Evolutionary conservation across 2,888 invertebrate genomes (phyloP).

Genomic region (Xestia xanthographa): DNA sequence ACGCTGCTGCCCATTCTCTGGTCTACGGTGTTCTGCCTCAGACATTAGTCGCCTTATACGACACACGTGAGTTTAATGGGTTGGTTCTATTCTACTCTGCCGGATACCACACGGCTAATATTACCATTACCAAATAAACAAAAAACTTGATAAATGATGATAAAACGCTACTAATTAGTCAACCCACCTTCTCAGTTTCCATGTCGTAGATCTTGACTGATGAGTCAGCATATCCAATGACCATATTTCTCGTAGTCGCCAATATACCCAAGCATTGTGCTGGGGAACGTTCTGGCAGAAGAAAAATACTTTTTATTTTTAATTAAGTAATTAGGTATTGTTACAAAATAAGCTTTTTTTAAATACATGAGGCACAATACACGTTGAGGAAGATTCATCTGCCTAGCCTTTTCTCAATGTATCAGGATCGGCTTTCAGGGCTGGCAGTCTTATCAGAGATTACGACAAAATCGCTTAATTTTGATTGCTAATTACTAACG

Average conservation of each 20-base stretch:
- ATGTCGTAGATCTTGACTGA: constrained; percentile 85
- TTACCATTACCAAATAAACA: no score
- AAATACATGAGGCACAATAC: neutral
- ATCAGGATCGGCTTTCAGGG: no score
- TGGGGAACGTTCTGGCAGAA: constrained; percentile 76
- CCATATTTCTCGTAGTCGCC: constrained; percentile 78
- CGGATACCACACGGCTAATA: no score
- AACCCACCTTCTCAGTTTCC: constrained; percentile 83
- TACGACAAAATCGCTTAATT: no score
- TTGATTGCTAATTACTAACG: no score
- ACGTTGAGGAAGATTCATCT: neutral
- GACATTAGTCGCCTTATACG: no score
- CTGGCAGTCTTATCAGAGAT: no score
- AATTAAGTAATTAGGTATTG: neutral
- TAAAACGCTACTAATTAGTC: neutral
- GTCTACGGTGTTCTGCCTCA: no score
- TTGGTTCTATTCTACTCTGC: no score
- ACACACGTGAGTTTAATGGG: no score
- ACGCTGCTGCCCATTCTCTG: no score
- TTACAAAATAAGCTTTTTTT: neutral
- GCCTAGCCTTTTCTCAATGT: neutral
- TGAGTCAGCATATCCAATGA: constrained; percentile 83
- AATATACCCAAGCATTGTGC: constrained; percentile 80
- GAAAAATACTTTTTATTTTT: neutral
- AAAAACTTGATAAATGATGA: neutral